These are phyloP conservation scores for Pammene fasciana DNA, from an alignment of 2,888 invertebrate species.

Conservation along the genomic window DNA sequence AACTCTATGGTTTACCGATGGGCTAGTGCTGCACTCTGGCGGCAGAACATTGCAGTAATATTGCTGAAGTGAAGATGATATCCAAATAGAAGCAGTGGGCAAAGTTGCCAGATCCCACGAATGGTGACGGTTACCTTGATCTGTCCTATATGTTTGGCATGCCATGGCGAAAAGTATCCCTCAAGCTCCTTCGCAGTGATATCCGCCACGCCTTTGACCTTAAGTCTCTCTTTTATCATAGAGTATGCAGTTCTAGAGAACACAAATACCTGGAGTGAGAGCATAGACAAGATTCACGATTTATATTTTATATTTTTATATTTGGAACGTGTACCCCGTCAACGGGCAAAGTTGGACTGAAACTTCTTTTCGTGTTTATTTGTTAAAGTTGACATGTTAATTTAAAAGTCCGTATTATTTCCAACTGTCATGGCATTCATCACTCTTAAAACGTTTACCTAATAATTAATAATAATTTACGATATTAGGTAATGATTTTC, in stretches of 20 bases:
- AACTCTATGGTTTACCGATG: no score
- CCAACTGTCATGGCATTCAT: not conserved
- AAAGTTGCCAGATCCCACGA: constrained; percentile 13
- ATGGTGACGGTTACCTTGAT: constrained; percentile 81
- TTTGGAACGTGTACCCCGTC: constrained; percentile 54
- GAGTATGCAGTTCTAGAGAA: constrained; percentile 92
- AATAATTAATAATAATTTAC: not conserved
- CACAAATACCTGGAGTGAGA: constrained; percentile 91
- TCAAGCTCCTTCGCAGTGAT: constrained; percentile 89
- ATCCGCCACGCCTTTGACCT: constrained; percentile 89
- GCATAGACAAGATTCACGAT: constrained; percentile 68
- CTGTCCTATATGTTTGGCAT: constrained; percentile 91
- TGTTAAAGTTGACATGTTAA: not conserved
- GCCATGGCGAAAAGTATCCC: constrained; percentile 93
- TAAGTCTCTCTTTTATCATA: constrained; percentile 91
- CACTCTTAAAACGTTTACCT: not conserved
- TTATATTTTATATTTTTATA: constrained; percentile 39
- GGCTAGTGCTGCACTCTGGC: no score
- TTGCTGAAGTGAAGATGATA: no score
- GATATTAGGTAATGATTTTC: no score
- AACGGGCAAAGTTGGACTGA: constrained; percentile 47
- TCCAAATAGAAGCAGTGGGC: not conserved
- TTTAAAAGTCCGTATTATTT: constrained; percentile 2
- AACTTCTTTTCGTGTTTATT: constrained; percentile 44
- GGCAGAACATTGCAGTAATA: no score